Evolutionary conservation across 1,140 invertebrate genomes (phyloP).

Genomic region (Lepidurus couesii): DNA sequence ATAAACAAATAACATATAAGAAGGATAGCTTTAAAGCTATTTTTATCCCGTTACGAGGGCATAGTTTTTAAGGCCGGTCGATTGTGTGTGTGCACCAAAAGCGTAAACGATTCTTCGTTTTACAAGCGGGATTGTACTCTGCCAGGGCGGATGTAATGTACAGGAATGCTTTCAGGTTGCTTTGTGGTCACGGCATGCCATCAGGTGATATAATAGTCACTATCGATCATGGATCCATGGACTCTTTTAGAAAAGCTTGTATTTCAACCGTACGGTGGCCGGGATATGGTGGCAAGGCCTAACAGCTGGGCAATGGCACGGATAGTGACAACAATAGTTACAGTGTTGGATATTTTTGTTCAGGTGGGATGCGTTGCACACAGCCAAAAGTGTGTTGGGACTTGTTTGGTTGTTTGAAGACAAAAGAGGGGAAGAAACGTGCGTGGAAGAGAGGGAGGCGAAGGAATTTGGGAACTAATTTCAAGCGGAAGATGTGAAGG

Average conservation of each 20-base stretch:
- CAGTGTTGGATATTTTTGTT: background rate
- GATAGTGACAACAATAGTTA: background rate
- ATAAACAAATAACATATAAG: too few species aligned
- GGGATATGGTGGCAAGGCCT: background rate
- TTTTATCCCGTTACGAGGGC: too few species aligned
- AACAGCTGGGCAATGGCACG: constrained; percentile 3
- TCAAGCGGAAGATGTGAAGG: too few species aligned
- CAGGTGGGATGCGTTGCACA: background rate
- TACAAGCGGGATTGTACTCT: background rate
- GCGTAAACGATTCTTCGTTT: background rate
- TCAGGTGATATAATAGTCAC: background rate
- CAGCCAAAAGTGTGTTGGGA: background rate
- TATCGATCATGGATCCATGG: background rate
- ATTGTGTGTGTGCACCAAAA: background rate
- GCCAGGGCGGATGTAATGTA: background rate
- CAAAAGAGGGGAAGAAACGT: background rate
- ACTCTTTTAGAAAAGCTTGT: too few species aligned
- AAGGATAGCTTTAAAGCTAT: too few species aligned
- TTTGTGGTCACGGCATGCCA: background rate
- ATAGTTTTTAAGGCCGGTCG: too few species aligned
- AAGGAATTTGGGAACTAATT: too few species aligned
- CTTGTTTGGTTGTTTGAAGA: background rate
- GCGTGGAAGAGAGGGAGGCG: too few species aligned
- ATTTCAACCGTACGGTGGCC: too few species aligned
- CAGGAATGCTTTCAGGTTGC: background rate